Base-by-base conservation (phyloP, 2,797 vertebrate genomes). In the Anisognathus igniventris region DNA sequence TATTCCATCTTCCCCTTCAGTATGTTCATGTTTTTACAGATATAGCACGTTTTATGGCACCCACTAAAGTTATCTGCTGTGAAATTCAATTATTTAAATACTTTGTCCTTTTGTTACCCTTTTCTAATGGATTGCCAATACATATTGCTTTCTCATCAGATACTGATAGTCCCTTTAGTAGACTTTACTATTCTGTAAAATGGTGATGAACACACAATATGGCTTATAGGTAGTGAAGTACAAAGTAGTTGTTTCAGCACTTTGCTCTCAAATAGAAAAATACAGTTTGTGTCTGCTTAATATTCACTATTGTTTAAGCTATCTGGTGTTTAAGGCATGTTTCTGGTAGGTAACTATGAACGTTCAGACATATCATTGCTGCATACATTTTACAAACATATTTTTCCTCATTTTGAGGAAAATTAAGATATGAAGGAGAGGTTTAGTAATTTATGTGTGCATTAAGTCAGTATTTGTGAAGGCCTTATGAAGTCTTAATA, bases 51-150 rank as follows among this genome's bases (percentile, higher is more conserved):
- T 96, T 96, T 95, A 96, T 86, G 84, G 91, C 94, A 93, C 45
- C 56, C 64, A 85, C 88, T 95, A 80, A 95, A 92, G 92, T 95
- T 92, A 95, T 90, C 86, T 92, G 92, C 88, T 95, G 77, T 88
- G 86, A 96, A 95, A 95, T 91, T 94, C 72, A 82, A 61, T 90
- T 94, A 65, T 87, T 95, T 91, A 92, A 94, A 93, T 92, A 61
- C 84, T 90, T 91, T 95, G 95, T 95, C 95, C 92, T 96, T 95
- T 95, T 80, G 75, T 96, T 96, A 95, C 94, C 95, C 94, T 94
- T 96, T 95, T 92, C 86, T 92, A 91, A 85, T 96, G 93, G 78
- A 71, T 96, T 95, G 92, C 92, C 93, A 96, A 88, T 90, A 85
- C 83, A 85, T 84, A 93, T 27, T 96, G 94, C 92, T 93, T 96